Conservation (phyloP, 2,888 invertebrate species). For the Metacarcinus magister region DNA sequence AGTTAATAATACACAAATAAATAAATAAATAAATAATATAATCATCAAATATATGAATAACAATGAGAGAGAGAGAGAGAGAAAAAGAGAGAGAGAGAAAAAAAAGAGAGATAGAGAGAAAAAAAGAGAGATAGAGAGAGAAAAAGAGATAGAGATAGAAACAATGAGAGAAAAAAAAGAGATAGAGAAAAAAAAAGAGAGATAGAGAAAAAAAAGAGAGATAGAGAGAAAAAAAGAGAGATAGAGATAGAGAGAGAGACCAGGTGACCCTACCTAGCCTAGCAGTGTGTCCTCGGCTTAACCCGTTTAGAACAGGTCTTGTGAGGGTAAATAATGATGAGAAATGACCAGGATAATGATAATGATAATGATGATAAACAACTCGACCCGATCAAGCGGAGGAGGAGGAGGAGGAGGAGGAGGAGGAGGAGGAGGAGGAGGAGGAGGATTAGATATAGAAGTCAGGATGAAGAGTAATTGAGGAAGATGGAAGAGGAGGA, state of each 20-base stretch:
- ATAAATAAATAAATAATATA: background rate
- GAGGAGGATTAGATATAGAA: background rate
- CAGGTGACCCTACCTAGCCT: background rate
- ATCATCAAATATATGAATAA: background rate
- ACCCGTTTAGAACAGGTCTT: conserved; percentile 6
- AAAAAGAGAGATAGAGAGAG: too few relatives aligned
- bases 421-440: background rate
- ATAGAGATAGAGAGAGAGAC: conserved; percentile 7
- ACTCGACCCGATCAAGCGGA: background rate
- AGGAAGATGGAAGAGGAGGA: background rate
- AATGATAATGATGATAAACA: conserved; percentile 36
- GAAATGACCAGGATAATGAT: background rate
- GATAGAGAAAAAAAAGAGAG: too few relatives aligned
- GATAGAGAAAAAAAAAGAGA: background rate
- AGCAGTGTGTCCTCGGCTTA: background rate
- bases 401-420: conserved; percentile 26
- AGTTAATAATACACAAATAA: background rate
- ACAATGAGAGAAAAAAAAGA: too few relatives aligned
- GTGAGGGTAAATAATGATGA: background rate
- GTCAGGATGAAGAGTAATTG: background rate
- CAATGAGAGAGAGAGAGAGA: background rate
- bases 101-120: too few relatives aligned
- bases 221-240: too few relatives aligned
- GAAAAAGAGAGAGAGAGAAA: conserved; percentile 8
- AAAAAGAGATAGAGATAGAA: too few relatives aligned